Evolutionary conservation across 2,113 vertebrate genomes (phyloP).

Genomic region (Gila orcuttii): DNA sequence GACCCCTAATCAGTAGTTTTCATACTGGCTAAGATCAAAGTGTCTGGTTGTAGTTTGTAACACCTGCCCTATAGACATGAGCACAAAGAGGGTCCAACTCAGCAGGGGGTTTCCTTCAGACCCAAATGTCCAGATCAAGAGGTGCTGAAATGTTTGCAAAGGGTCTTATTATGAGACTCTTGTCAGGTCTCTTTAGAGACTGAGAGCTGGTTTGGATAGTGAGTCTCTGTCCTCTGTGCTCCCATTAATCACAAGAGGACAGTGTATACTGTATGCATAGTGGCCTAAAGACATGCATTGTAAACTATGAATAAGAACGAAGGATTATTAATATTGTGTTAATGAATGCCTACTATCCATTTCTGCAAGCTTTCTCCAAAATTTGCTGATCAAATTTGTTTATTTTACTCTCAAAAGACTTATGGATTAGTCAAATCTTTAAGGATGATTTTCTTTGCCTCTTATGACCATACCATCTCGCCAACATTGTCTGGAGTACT

Average conservation of each 20-base stretch:
- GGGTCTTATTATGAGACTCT: conserved; percentile 45
- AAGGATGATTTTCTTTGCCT: conserved; percentile 3
- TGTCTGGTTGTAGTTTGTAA: conserved; percentile 66
- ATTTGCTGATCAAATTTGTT: neutral
- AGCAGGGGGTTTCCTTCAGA: conserved; percentile 21
- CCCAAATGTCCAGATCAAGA: conserved; percentile 41
- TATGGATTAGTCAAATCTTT: conserved; percentile 1
- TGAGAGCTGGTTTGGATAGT: neutral
- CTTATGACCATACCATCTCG: neutral
- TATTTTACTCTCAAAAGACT: neutral
- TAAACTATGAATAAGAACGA: neutral
- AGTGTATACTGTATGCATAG: neutral
- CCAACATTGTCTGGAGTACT: conserved; percentile 15
- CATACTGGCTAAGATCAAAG: conserved; percentile 61
- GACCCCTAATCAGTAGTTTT: conserved; percentile 57
- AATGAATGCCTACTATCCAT: too few relatives aligned
- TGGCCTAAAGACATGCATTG: neutral
- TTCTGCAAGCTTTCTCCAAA: neutral
- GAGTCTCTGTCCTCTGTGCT: neutral
- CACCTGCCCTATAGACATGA: conserved; percentile 19
- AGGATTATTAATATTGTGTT: too few relatives aligned
- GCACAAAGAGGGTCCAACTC: conserved; percentile 5
- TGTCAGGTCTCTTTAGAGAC: conserved; percentile 15
- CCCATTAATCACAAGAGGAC: neutral
- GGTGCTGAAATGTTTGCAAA: conserved; percentile 47